phyloP scores from a whole-genome alignment of 2,888 invertebrate species.

The Chymomyza caudatula region DNA sequence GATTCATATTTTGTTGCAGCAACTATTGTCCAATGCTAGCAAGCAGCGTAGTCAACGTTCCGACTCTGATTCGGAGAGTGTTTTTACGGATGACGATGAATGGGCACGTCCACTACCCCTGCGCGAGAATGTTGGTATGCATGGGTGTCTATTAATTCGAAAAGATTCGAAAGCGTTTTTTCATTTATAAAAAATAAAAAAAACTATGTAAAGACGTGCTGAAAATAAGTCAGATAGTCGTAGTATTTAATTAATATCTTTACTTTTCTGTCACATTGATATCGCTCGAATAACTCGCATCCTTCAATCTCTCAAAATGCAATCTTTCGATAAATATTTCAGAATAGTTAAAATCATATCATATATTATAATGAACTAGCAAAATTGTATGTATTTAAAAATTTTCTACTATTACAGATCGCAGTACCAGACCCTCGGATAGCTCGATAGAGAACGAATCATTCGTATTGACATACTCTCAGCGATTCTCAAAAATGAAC shows the following conservation, averaged over 20 bases:
- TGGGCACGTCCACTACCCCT: conserved; percentile 80
- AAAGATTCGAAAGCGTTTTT: no score
- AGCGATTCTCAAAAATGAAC: conserved; percentile 81
- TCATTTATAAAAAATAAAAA: no score
- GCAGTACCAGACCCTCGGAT: conserved; percentile 80
- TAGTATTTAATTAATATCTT: no score
- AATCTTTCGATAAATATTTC: no score
- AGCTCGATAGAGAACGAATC: conserved; percentile 81
- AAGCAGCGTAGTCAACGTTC: conserved; percentile 73
- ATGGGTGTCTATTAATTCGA: not conserved
- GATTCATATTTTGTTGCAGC: conserved; percentile 27
- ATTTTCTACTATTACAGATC: conserved; percentile 58
- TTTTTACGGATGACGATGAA: conserved; percentile 85
- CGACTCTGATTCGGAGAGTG: conserved; percentile 84
- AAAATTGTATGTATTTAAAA: no score
- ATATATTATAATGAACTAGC: no score
- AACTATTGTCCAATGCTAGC: conserved; percentile 46
- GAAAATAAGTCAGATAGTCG: no score
- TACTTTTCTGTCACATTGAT: no score
- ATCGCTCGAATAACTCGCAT: no score
- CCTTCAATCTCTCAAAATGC: no score
- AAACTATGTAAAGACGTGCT: no score
- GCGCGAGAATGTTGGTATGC: conserved; percentile 76
- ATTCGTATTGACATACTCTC: conserved; percentile 80
- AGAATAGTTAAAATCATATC: no score